Base-by-base conservation (phyloP, 2,888 invertebrate genomes). In the Belgica antarctica region DNA sequence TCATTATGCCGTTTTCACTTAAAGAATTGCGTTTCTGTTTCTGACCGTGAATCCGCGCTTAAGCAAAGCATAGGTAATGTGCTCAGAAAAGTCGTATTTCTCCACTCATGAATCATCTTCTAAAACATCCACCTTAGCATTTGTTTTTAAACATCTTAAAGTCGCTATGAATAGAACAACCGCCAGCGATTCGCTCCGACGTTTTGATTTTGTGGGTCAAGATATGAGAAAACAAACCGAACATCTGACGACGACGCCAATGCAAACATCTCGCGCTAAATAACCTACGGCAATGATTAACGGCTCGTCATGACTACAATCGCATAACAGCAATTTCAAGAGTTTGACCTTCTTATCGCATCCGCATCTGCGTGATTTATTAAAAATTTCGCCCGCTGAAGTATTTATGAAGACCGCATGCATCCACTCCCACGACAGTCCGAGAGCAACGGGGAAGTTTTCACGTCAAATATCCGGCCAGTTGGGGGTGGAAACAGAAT, bases 241-340 rank as follows among this genome's bases (percentile, higher is more conserved):
- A 5, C 41, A 41, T 41, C 41, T n/a, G 41, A 41, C 15, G n/a
- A n/a, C n/a, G 41, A 12, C 15, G 41, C 41, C 15, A 5, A 41
- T n/a, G 15, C 15, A 41, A 41, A 41, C 41, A 41, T n/a, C n/a
- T 12, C 2, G 41, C 2, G 41, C 41, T 34, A 62, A 63, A 36
- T 63, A 63, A 63, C 63, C 63, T 63, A 63, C 63, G 63, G 63
- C 46, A 63, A 63, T 46, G 41, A 63, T 28, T 41, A 36, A 22
- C 41, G 41, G 41, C 41, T 41, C n/a, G 3, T 41, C 41, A 2
- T 41, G n/a, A 5, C 31, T 31, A 5, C 41, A 15, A 41, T 41
- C 41, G 41, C 4, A 31, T 31, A 7, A 7, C 31, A 31, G 31
- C 31, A 41, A n/a, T n/a, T n/a, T n/a, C n/a, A n/a, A n/a, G n/a